Evolutionary conservation across 2,797 vertebrate species (phyloP).

Genomic region (Anolis apletophallus): DNA sequence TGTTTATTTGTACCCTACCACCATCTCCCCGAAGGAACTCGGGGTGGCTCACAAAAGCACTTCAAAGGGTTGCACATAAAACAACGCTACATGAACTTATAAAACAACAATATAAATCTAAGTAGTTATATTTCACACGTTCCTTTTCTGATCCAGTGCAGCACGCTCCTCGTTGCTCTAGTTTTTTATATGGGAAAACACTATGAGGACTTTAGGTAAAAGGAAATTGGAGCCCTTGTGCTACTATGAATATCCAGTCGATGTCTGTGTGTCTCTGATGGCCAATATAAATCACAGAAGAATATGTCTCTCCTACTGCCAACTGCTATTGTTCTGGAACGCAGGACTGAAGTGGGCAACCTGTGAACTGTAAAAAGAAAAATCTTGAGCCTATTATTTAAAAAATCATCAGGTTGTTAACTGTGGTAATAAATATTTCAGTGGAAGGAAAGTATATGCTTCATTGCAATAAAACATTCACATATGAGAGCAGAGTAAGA

Average conservation of each 20-base stretch:
- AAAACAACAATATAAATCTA: too few relatives aligned
- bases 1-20: too few relatives aligned
- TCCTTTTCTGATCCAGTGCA: not conserved
- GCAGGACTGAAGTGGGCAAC: not conserved
- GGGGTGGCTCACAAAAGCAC: too few relatives aligned
- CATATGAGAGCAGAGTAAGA: not conserved
- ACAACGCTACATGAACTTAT: too few relatives aligned
- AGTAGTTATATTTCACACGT: not conserved
- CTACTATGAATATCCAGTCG: not conserved
- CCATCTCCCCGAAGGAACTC: too few relatives aligned
- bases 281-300: not conserved
- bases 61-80: too few relatives aligned
- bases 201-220: too few relatives aligned
- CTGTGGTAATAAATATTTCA: not conserved
- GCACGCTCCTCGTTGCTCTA: not conserved
- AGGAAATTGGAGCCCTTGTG: not conserved
- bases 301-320: not conserved
- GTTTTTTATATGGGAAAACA: not conserved
- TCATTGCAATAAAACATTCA: not conserved
- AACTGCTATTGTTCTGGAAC: not conserved
- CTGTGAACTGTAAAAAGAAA: not conserved
- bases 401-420: not conserved
- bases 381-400: not conserved
- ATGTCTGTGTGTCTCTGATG: not conserved
- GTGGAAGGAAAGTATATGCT: not conserved